Evolutionary conservation across 1,140 invertebrate genomes (phyloP), one percentile per base, ranked within the genome.

Genomic region (Aporrectodea caliginosa): DNA sequence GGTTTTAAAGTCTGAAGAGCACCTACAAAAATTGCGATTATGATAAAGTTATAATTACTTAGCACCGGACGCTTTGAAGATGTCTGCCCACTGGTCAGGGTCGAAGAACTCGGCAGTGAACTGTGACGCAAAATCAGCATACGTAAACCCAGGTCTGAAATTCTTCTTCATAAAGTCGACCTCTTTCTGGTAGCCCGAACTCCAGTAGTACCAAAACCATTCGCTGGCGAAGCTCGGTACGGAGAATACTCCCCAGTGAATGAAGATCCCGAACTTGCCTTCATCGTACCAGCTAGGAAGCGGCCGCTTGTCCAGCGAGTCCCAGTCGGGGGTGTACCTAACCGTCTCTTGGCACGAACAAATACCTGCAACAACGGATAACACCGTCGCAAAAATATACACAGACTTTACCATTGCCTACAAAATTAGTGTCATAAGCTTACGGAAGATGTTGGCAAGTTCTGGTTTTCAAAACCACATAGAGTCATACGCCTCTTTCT

Each of bases 211-310:
- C 87, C 87, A 88, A 73, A 89, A 86, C 85, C 85, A 85, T 29
- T 83, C 85, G 31, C 58, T 77, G 22, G 77, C 82, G 81, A 84
- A 88, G 35, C 82, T 82, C 14, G 88, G 88, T 1, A 89, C 88
- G 2, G 87, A 88, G 80, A 88, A 89, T 1, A 89, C 86, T 16
- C 88, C 88, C 88, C 88, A 89, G 82, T 89, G 87, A 14, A 89
- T 73, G 80, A 89, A 89, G 29, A 89, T 89, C 2, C 88, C 88
- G 58, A 89, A 77, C 80, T 89, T 89, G 16, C 84, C 84, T 16
- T 88, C 83, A 73, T 89, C 89, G 80, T 86, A 89, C 88, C 88
- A 89, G 1, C 31, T 27, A 6, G 88, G 88, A 33, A 88, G 73
- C 0, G 88, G 88, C 33, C 88, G 82, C 0, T 79, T 75, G 77